Evolutionary conservation across 2,888 invertebrate species (phyloP), one percentile per base, ranked within the genome.

Genomic region (Drosophila picticornis): DNA sequence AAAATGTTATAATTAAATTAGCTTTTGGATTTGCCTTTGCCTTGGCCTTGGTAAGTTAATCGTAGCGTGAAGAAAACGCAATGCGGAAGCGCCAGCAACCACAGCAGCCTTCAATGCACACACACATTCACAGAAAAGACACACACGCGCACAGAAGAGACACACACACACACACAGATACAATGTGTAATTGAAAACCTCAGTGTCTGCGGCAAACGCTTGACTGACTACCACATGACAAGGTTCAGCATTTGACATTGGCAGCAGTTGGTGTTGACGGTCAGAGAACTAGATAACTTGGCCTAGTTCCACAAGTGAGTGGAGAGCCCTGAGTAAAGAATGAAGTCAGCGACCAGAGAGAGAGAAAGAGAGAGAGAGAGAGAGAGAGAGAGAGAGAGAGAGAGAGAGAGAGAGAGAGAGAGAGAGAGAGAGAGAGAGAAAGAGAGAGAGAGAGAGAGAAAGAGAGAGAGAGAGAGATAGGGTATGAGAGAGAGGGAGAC

Each of bases 31-130:
- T n/a, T 29, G 51, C 11, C 29, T n/a, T 55, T n/a, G 43, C 74
- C 83, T 80, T 82, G 86, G 74, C 89, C 90, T 89, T 89, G 84
- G 88, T 90, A 88, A 91, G 58, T 80, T 86, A 90, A 88, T 83
- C 77, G 79, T 69, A 57, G 89, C 88, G 82, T 88, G 82, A 88
- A 83, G 72, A 71, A 64, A 62, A 77, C 50, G 65, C 78, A 75
- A 79, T 66, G 79, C 79, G 81, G 81, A 79, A 88, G 69, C 70
- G 65, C 46, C 58, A 58, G 71, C 56, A 51, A 57, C 88, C 80
- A 46, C 80, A 80, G 32, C 63, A 65, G 64, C 71, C 72, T 72
- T 72, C 63, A 51, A 34, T 16, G n/a, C 16, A 38, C 13, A 19
- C 31, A 50, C 13, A 48, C 22, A 57, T 10, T 19, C 10, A 40